phyloP scores from a whole-genome alignment of 2,888 invertebrate genomes.

The Aelia acuminata region DNA sequence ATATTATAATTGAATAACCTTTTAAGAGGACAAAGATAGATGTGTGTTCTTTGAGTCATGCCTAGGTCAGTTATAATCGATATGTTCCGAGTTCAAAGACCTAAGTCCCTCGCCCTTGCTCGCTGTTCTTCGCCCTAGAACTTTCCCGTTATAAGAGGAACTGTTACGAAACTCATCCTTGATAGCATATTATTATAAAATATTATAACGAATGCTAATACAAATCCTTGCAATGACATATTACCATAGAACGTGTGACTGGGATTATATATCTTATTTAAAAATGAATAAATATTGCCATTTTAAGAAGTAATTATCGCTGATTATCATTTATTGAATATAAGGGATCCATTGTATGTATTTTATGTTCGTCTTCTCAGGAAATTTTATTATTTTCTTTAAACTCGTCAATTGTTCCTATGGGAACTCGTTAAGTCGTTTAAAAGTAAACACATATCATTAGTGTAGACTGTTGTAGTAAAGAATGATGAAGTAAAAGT shows the following conservation, averaged over 20 bases:
- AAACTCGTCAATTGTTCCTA: background rate
- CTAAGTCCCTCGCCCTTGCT: background rate
- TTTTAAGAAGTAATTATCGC: background rate
- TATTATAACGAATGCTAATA: background rate
- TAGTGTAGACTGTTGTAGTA: too few relatives aligned
- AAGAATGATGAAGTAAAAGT: too few relatives aligned
- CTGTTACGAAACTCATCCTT: background rate
- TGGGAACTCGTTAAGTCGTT: background rate
- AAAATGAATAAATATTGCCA: background rate
- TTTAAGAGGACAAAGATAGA: background rate
- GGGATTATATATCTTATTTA: background rate
- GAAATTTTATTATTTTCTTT: background rate
- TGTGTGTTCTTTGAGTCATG: background rate
- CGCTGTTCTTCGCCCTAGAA: background rate
- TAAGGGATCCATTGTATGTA: background rate
- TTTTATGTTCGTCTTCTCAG: background rate
- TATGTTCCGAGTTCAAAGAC: conserved; percentile 22
- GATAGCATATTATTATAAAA: background rate
- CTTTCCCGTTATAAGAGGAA: background rate
- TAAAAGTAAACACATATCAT: too few relatives aligned
- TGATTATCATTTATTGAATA: background rate
- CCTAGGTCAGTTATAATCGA: conserved; percentile 55
- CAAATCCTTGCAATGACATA: too few relatives aligned
- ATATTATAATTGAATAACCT: background rate
- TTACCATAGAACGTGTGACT: background rate